These are phyloP conservation scores for Aurelia sp. DNA, from an alignment of 30 jellyfish, hydroid and myxozoan genomes.

Conservation along the genomic window DNA sequence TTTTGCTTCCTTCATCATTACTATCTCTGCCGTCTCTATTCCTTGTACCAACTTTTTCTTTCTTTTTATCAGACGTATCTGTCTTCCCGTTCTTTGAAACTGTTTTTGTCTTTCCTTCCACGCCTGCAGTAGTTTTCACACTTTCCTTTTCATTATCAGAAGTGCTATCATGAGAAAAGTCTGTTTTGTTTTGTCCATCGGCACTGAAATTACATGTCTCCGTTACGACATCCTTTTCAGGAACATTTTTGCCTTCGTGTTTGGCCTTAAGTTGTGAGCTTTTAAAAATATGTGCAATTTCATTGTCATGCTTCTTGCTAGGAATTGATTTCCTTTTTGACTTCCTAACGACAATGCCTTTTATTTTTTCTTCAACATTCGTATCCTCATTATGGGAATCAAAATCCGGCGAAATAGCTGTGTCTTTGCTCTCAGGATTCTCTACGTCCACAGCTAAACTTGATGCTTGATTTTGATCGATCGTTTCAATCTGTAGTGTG, in stretches of 20 bases:
- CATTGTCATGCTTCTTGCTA: neutral
- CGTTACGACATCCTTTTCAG: too few species aligned
- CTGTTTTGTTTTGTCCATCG: too few species aligned
- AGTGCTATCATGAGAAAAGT: too few species aligned
- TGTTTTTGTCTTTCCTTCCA: neutral
- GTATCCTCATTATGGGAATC: neutral
- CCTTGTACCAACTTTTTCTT: neutral
- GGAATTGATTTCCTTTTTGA: neutral
- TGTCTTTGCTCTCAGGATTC: too few species aligned
- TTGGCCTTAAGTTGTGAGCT: too few species aligned
- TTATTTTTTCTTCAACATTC: neutral
- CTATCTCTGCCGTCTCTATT: neutral
- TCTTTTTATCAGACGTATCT: neutral
- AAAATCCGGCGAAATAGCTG: too few species aligned
- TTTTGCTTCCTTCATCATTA: neutral
- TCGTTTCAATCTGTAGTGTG: too few species aligned
- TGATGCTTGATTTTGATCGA: too few species aligned
- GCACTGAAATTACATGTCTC: too few species aligned
- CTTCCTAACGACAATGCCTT: constrained; percentile 3
- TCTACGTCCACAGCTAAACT: too few species aligned
- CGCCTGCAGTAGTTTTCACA: neutral
- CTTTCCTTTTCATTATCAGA: neutral
- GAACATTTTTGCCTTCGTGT: too few species aligned
- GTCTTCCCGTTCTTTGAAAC: neutral
- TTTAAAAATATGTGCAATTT: too few species aligned